phyloP scores from a whole-genome alignment of 2,888 invertebrate genomes.

The Heliconius ismenius region DNA sequence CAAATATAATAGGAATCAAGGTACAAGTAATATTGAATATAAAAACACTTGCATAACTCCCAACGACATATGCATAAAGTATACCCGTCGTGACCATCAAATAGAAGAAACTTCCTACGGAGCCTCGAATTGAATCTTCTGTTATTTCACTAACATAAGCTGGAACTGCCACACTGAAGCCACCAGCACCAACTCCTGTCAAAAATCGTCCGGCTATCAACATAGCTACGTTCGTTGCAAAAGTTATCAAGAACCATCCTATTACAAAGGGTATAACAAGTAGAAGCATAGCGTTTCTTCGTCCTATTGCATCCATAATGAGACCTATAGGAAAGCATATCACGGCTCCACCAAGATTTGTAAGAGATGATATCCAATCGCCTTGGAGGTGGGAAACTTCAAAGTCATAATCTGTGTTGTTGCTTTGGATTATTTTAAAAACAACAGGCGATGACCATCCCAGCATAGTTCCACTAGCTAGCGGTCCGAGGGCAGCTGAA shows the following conservation, averaged over 20 bases:
- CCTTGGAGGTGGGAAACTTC: conserved; percentile 74
- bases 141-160: conserved; percentile 93
- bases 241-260: conserved; percentile 89
- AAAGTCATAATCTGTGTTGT: conserved; percentile 80
- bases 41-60: conserved; percentile 81
- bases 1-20: conserved; percentile 86
- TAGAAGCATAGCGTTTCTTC: conserved; percentile 85
- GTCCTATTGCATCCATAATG: conserved; percentile 87
- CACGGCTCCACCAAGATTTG: conserved; percentile 87
- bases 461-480: conserved; percentile 88
- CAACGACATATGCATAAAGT: conserved; percentile 87
- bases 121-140: conserved; percentile 90
- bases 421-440: conserved; percentile 66
- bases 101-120: conserved; percentile 93
- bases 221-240: conserved; percentile 84
- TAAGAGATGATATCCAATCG: conserved; percentile 87
- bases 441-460: conserved; percentile 90
- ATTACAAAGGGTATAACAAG: conserved; percentile 85
- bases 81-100: conserved; percentile 92
- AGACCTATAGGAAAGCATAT: conserved; percentile 88
- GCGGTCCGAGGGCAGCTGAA: conserved; percentile 89
- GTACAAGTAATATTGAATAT: conserved; percentile 85
- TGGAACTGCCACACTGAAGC: conserved; percentile 91
- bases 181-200: conserved; percentile 88
- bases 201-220: conserved; percentile 86